Percentiles rank a stretch among this genome's conserved stretches.
Evolutionary conservation across 2,113 vertebrate genomes (phyloP).

Genomic region (Pyxicephalus adspersus): DNA sequence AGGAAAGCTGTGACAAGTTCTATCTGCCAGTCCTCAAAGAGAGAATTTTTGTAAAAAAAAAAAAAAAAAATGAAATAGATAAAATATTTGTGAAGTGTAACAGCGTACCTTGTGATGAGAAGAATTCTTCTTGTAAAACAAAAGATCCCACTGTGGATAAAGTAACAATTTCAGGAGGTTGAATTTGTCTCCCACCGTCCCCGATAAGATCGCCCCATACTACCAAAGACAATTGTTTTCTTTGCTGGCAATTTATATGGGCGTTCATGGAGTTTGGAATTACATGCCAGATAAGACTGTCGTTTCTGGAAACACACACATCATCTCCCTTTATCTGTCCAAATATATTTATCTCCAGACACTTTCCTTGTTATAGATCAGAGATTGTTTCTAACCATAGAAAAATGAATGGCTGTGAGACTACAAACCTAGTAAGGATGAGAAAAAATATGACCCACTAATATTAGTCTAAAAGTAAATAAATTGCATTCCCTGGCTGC

Average conservation of each 20-base stretch:
- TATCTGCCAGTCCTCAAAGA: neutral
- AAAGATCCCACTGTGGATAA: slow-evolving; percentile 51
- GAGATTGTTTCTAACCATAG: neutral
- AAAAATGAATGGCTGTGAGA: neutral
- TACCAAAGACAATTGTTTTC: slow-evolving; percentile 67
- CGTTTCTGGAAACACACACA: neutral
- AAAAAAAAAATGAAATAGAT: neutral
- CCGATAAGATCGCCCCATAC: slow-evolving; percentile 69
- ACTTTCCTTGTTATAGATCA: slow-evolving; percentile 10
- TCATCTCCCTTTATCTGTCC: slow-evolving; percentile 57
- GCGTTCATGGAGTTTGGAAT: slow-evolving; percentile 62
- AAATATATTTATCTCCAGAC: neutral
- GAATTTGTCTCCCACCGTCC: slow-evolving; percentile 66
- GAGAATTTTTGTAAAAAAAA: too few species aligned
- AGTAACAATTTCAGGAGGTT: slow-evolving; percentile 67
- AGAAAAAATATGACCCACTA: slow-evolving; percentile 1
- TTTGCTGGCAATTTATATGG: slow-evolving; percentile 66
- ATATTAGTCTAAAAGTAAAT: neutral
- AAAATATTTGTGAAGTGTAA: slow-evolving; percentile 29
- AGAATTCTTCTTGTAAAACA: slow-evolving; percentile 47
- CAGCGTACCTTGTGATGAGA: slow-evolving; percentile 16
- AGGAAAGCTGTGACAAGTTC: neutral
- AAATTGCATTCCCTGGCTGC: neutral
- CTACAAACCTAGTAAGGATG: neutral
- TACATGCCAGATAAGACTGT: slow-evolving; percentile 58